Base-by-base conservation (phyloP, 2,113 vertebrate genomes). In the Carassius gibelio region DNA sequence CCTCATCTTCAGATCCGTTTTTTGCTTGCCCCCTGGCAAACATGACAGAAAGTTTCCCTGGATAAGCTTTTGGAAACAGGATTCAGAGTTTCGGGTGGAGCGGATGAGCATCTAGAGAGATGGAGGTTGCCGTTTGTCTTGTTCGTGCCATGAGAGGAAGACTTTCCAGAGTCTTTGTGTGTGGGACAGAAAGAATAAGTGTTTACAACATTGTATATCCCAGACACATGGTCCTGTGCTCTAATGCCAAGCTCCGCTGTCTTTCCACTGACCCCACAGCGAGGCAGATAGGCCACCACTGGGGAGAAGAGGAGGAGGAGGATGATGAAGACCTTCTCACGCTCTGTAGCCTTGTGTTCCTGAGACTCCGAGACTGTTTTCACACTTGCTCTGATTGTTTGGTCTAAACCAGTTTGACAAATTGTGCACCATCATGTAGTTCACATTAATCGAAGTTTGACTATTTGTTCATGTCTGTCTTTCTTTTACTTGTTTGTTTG, bases 111-210 rank as follows among this genome's bases (percentile, higher is more conserved):
- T 48, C 78, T 57, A 57, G 78, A 69, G 80, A 89, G 81, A 83
- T 83, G 79, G 84, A 79, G 74, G 84, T 82, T 62, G 84, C 81
- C 83, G 66, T 88, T 79, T 84, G 86, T 88, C 87, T 85, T 68
- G 81, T 52, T 75, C 48, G 4, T 38, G 75, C 30, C 17, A 57
- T 83, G 34, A 76, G 23, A 84, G 50, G 5, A 72, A 62, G 19
- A 48, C 3, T 82, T 86, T 55, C 55, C 64, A 17, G 52, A 78
- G 61, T 26, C 19, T 71, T 81, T 76, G 26, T 72, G 38, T 82
- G 42, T 75, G 59, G n/a, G 5, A 82, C 17, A 15, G 30, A 77
- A 55, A 15, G 15, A 84, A 14, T 15, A 61, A 38, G 5, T 10
- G 4, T 57, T 78, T 57, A 14, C 10, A 62, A 75, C 76, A 71